Evolutionary conservation across 2,113 vertebrate species (phyloP).

Genomic region (Rhynchomys soricoides): DNA sequence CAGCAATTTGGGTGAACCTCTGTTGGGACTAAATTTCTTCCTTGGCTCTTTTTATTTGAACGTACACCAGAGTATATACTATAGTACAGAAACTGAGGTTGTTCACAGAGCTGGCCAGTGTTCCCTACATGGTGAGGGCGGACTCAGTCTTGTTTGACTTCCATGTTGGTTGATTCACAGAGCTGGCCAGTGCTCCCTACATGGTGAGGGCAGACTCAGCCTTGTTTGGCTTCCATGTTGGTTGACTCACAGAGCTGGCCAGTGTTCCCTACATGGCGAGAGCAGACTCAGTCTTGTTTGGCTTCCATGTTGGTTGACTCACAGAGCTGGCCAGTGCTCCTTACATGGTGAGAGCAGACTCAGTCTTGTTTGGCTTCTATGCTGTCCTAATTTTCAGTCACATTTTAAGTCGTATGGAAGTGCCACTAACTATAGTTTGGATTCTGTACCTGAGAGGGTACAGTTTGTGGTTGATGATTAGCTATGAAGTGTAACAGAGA

Average conservation of each 20-base stretch:
- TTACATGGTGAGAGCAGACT: neutral
- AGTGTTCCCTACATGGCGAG: neutral
- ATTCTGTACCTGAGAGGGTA: too few species aligned
- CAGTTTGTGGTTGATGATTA: constrained; percentile 10
- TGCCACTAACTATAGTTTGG: neutral
- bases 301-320: neutral
- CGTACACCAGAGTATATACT: neutral
- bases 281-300: neutral
- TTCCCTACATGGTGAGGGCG: too few species aligned
- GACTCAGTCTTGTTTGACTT: too few species aligned
- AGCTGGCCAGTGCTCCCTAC: too few species aligned
- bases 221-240: too few species aligned
- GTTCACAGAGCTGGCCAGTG: too few species aligned
- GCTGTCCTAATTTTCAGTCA: neutral
- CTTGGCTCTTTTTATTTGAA: neutral
- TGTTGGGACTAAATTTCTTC: constrained; percentile 29
- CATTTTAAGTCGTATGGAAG: neutral
- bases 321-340: neutral
- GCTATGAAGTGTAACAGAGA: neutral
- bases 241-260: neutral
- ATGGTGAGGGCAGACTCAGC: too few species aligned
- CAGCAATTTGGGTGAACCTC: neutral
- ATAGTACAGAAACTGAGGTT: neutral
- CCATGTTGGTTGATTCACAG: too few species aligned
- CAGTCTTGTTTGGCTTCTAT: neutral